phyloP scores from a whole-genome alignment of 2,888 invertebrate species.

The Trissolcus japonicus region DNA sequence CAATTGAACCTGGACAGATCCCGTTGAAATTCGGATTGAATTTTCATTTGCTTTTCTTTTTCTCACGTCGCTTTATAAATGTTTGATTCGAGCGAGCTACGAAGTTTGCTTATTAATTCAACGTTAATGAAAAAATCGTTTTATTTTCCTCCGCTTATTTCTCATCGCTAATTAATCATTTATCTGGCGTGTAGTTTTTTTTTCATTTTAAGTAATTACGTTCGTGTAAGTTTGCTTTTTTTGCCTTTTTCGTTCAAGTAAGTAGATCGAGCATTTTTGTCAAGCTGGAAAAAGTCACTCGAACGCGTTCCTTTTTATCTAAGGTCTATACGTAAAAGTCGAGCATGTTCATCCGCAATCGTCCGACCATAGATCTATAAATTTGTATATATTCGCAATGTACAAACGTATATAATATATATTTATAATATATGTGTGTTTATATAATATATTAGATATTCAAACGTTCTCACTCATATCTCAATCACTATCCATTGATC shows the following conservation, averaged over 20 bases:
- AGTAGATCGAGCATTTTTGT: constrained; percentile 59
- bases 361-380: constrained; percentile 61
- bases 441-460: constrained; percentile 69
- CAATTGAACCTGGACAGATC: constrained; percentile 47
- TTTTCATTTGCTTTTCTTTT: not conserved
- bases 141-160: constrained; percentile 1
- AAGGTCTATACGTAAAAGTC: constrained; percentile 59
- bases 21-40: constrained; percentile 19
- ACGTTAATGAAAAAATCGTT: constrained; percentile 1
- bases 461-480: constrained; percentile 71
- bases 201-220: constrained; percentile 65
- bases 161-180: constrained; percentile 4
- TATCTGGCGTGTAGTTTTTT: not conserved
- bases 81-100: constrained; percentile 57
- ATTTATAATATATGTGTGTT: constrained; percentile 61
- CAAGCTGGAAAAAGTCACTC: constrained; percentile 61
- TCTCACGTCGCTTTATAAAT: not conserved
- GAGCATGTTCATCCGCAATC: constrained; percentile 55
- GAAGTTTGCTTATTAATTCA: constrained; percentile 21
- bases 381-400: constrained; percentile 63
- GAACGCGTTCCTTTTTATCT: constrained; percentile 42
- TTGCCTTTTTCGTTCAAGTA: constrained; percentile 25
- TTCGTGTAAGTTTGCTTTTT: constrained; percentile 60
- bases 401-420: constrained; percentile 66
- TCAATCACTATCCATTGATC: constrained; percentile 68